Percentiles rank a stretch among this genome's conserved stretches.
These are phyloP conservation scores for Coluber constrictor DNA, from an alignment of 2,797 vertebrate genomes.

Conservation along the genomic window DNA sequence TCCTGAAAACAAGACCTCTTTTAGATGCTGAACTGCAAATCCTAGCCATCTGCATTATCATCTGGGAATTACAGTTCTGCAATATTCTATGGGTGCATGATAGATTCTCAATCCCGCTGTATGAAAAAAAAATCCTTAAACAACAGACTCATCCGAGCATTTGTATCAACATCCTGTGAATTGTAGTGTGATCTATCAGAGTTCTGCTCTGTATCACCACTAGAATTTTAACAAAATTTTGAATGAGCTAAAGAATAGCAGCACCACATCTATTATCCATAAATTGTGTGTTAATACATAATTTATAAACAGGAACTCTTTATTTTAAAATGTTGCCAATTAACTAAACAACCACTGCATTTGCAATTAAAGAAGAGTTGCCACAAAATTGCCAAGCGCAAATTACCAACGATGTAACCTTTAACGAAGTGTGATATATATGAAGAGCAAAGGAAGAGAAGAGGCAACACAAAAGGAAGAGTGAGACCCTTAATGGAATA, in stretches of 20 bases:
- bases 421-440: constrained; percentile 13
- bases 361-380: constrained; percentile 41
- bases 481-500: constrained; percentile 21
- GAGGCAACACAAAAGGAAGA: constrained; percentile 13
- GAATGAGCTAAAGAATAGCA: constrained; percentile 38
- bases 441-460: constrained; percentile 24
- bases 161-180: background rate
- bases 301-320: constrained; percentile 60
- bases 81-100: background rate
- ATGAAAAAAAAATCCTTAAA: background rate
- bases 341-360: constrained; percentile 54
- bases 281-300: constrained; percentile 53
- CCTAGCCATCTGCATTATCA: background rate
- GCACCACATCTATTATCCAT: constrained; percentile 52
- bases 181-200: background rate
- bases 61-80: background rate
- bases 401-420: constrained; percentile 21
- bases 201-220: background rate
- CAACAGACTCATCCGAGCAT: background rate
- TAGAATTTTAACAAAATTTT: constrained; percentile 44
- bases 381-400: constrained; percentile 37
- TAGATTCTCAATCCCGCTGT: background rate
- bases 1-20: background rate
- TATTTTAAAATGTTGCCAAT: constrained; percentile 52
- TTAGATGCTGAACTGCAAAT: background rate